Base-by-base conservation (phyloP, 1,140 invertebrate species). In the Zaprionus ghesquierei region DNA sequence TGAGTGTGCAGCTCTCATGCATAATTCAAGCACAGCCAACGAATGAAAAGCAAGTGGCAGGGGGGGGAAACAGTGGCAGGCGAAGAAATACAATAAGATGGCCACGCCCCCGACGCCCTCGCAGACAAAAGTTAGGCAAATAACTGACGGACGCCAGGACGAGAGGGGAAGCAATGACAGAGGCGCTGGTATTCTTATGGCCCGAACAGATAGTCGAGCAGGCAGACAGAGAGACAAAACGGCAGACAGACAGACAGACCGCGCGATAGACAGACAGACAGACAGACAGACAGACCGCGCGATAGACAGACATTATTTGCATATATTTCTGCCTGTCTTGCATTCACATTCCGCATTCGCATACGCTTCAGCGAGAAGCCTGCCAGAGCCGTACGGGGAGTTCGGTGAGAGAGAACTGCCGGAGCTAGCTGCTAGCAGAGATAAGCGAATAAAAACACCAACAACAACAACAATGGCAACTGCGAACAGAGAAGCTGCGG, bases 91-190 rank as follows among this genome's bases (percentile, higher is more conserved):
- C 61, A 59, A 77, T 63, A 69, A 78, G 71, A 70, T 70, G 59
- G 70, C 53, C 38, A 53, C 50, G 44, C 66, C 5, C 31, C 10
- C 55, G 63, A 58, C 55, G 23, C 60, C 55, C 63, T 50, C 49
- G 54, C 62, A 58, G 70, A 64, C 63, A 78, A 78, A 82, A 80
- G 81, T 74, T 84, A 54, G 61, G 81, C 77, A 85, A 85, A 85
- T 85, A 85, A 58, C 70, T 53, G 71, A 77, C 64, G 33, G 59
- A 29, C 56, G 41, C 77, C 61, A 53, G 27, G 46, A 18, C n/a
- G 54, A 49, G 25, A 41, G 31, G 54, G 10, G 9, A 1, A 49
- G 13, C 13, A 50, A 12, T 0, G 49, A 15, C 1, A 25, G 20
- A 25, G 20, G 5, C 22, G 13, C 46, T 25, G 2, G 22, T 23